A percentile compares a stretch with the other conserved stretches of the same genome.
Conservation (phyloP, 2,113 vertebrate genomes). For the Hydrolagus affinis region DNA sequence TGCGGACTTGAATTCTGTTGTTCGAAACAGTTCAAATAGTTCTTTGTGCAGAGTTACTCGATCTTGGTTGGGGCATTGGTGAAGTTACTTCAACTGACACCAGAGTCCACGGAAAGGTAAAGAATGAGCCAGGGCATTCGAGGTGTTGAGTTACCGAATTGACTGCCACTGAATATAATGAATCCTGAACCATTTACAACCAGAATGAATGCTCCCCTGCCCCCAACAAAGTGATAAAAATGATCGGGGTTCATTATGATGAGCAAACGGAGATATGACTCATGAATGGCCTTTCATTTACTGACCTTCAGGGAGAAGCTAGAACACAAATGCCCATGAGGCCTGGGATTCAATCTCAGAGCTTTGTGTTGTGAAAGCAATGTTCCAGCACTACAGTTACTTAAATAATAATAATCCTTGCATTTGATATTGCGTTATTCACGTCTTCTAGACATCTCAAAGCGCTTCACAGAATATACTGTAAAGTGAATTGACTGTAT, state of each 20-base stretch:
- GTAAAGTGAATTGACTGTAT: no score
- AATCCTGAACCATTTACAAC: neutral
- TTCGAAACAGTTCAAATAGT: no score
- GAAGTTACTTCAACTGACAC: no score
- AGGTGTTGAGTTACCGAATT: neutral
- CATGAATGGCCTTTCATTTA: neutral
- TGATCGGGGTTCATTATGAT: neutral
- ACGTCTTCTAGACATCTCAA: no score
- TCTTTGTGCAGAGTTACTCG: no score
- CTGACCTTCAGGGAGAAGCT: neutral
- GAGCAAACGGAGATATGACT: neutral
- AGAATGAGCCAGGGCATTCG: neutral
- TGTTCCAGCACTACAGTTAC: neutral
- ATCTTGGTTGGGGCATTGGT: no score
- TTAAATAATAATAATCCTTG: no score
- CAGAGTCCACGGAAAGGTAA: neutral
- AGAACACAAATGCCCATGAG: neutral
- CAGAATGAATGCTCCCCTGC: neutral
- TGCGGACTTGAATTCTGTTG: no score
- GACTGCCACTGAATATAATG: neutral
- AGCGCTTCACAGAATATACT: no score
- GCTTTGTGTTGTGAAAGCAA: neutral
- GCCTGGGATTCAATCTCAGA: neutral
- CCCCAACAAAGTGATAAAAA: neutral
- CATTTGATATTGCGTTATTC: no score